Evolutionary conservation across 1,140 invertebrate species (phyloP).

Genomic region (Ylistrum balloti): DNA sequence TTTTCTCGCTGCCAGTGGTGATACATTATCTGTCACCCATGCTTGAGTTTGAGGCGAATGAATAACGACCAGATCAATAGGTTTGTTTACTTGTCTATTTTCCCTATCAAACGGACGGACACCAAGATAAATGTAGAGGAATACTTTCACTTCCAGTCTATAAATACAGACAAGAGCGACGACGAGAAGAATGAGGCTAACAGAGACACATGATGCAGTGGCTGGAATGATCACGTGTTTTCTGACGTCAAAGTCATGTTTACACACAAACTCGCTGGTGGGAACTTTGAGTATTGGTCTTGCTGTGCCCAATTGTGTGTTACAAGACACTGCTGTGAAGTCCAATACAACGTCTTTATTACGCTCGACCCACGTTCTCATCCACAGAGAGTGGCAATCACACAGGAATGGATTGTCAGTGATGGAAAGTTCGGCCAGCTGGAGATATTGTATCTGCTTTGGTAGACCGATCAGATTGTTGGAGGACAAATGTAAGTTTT

Average conservation of each 20-base stretch:
- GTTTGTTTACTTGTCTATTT: slow-evolving; percentile 50
- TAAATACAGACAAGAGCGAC: slow-evolving; percentile 60
- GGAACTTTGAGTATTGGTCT: slow-evolving; percentile 63
- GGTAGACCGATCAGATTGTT: slow-evolving; percentile 66
- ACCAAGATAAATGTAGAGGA: slow-evolving; percentile 71
- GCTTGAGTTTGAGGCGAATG: slow-evolving; percentile 61
- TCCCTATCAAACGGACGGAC: slow-evolving; percentile 73
- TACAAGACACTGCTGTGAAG: slow-evolving; percentile 63
- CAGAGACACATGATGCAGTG: slow-evolving; percentile 49
- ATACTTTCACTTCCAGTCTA: slow-evolving; percentile 68
- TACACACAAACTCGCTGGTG: slow-evolving; percentile 69
- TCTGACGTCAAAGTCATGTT: slow-evolving; percentile 55
- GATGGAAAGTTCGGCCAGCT: slow-evolving; percentile 52
- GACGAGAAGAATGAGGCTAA: slow-evolving; percentile 56
- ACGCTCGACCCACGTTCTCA: slow-evolving; percentile 69
- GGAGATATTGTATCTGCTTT: slow-evolving; percentile 42
- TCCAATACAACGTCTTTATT: slow-evolving; percentile 48
- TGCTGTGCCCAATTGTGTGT: slow-evolving; percentile 57
- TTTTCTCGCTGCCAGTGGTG: not conserved
- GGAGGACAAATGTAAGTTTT: slow-evolving; percentile 61
- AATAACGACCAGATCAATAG: slow-evolving; percentile 66
- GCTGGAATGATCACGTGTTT: slow-evolving; percentile 59
- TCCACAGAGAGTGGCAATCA: slow-evolving; percentile 71
- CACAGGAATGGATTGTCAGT: slow-evolving; percentile 69
- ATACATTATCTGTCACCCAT: slow-evolving; percentile 68